Base-by-base conservation (phyloP, 2,113 vertebrate species). In the Arothron firmamentum region DNA sequence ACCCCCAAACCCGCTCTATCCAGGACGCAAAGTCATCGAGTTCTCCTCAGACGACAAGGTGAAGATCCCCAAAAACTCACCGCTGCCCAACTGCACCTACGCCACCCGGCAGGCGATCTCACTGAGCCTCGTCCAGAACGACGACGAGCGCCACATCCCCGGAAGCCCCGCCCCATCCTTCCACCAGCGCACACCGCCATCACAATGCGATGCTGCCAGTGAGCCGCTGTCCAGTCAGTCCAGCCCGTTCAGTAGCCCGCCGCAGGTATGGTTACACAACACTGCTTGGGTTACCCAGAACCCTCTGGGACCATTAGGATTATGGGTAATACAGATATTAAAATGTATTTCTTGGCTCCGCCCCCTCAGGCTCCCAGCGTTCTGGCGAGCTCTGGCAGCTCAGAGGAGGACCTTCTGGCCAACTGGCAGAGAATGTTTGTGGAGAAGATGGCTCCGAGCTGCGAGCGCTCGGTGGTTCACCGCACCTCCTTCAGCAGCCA, bases 71-170 rank as follows among this genome's bases (percentile, higher is more conserved):
- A 98, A 94, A 65, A 97, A 99, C 82, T 96, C 95, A 4, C 97
- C 97, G 0, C 83, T 99, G 59, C 96, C 97, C 69, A 99, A 99
- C 88, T 99, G 97, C 59, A 99, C 97, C 0, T 99, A 99, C 0
- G 96, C 96, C 38, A 99, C 96, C 0, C 90, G 97, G 31, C 97
- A 99, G 90, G 97, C 97, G 74, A 99, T 99, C 83, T 98, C 96
- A 0, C 88, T 98, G 48, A 95, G 96, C 83, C 88, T 99, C 15
- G 96, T 98, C 13, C 94, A 95, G 80, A 94, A 91, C 20, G 93
- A 94, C 0, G 89, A 89, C 0, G 91, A 92, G 62, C 83, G 89
- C 12, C 31, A 31, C 80, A 78, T 0, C 72, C 92, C 93, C 23
- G 90, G 76, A 54, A 94, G 92, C 78, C 94, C 95, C 0, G 85